phyloP scores from a whole-genome alignment of 2,113 vertebrate species.

The Ochotona curzoniae region DNA sequence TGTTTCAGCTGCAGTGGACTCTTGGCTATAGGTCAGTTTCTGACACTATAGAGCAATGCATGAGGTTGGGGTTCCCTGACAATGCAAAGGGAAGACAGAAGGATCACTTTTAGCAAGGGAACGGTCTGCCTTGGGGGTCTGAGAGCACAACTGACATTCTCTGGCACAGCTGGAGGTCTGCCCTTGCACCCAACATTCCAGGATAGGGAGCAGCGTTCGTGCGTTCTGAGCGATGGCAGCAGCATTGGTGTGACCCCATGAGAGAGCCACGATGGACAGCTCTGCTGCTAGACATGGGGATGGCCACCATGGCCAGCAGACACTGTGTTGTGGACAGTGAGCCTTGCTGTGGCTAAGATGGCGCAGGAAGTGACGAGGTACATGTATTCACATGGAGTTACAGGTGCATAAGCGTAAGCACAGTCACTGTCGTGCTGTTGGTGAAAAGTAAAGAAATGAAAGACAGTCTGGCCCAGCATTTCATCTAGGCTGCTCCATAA shows the following conservation, averaged over 20 bases:
- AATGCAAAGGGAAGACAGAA: neutral
- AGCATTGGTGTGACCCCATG: neutral
- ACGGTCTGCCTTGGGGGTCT: too few relatives aligned
- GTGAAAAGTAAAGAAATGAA: neutral
- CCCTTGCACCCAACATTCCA: neutral
- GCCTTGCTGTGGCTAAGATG: too few relatives aligned
- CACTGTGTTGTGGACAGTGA: neutral
- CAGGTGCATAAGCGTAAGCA: too few relatives aligned
- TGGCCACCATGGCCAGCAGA: neutral
- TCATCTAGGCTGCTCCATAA: constrained; percentile 19
- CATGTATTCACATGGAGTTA: neutral
- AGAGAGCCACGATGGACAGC: neutral
- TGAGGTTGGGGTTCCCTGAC: neutral
- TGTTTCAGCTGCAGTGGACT: neutral
- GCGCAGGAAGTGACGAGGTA: neutral
- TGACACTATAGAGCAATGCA: neutral
- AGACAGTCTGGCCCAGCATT: neutral
- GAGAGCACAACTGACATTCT: neutral
- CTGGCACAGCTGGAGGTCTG: neutral
- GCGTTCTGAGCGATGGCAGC: neutral
- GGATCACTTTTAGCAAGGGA: neutral
- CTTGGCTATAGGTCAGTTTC: neutral
- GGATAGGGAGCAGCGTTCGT: neutral
- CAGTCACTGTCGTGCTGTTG: too few relatives aligned
- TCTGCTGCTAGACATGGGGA: neutral